Base-by-base conservation (phyloP, 1,140 invertebrate genomes). In the Thaumatotibia leucotreta region DNA sequence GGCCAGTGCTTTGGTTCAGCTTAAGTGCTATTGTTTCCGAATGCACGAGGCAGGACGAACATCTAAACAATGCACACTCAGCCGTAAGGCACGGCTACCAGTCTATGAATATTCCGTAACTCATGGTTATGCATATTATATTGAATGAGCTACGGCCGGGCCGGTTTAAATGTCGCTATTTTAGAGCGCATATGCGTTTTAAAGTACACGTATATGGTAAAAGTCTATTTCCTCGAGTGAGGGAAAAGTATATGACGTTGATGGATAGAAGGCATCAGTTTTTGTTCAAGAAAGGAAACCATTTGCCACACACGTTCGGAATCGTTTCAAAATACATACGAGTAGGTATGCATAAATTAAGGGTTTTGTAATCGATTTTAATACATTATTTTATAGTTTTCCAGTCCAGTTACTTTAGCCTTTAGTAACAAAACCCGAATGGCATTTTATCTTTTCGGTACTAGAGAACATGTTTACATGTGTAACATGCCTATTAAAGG, bases 221-320 rank as follows among this genome's bases (percentile, higher is more conserved):
- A 14, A 58, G 23, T 58, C 29, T 14, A 31, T 58, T 24, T 27
- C 14, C 24, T 29, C 14, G 10, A n/a, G 24, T 10, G 4, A 58
- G 11, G 24, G 27, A 27, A 58, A 31, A 58, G 22, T 27, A 72
- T 68, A 52, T 70, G 78, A 77, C 79, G 73, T 72, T 79, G 76
- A 80, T 79, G 69, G 74, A 80, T 79, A 70, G 75, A 73, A 65
- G 69, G 67, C 71, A 65, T 69, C 66, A 62, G 63, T 66, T 61
- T 52, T 23, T 58, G 52, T 24, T 45, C 24, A 63, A 66, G 66
- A 70, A 69, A 29, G 61, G 63, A 67, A 52, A 39, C 29, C n/a
- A 64, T 23, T 63, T 61, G 17, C 17, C 39, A 20, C 20, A 4
- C 39, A 45, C 39, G 17, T n/a, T 20, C 20, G 39, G 17, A 17